Conservation (phyloP, 2,113 vertebrate species). For the Myocastor coypus region DNA sequence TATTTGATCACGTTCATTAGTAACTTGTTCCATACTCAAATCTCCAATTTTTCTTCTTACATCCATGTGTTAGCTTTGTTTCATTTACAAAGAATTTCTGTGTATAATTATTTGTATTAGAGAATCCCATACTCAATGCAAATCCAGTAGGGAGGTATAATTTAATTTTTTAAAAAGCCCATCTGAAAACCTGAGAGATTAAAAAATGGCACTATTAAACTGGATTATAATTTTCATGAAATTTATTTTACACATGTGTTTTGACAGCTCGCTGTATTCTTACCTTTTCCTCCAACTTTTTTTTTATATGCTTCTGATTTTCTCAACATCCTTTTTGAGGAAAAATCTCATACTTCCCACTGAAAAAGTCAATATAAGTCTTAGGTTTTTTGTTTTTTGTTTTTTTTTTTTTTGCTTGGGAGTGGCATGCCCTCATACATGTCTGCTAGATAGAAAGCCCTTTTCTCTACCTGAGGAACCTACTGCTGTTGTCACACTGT, state of each 20-base stretch:
- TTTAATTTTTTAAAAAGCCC: conserved; percentile 42
- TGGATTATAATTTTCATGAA: background rate
- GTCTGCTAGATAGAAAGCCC: background rate
- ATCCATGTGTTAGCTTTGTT: conserved; percentile 24
- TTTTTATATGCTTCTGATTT: background rate
- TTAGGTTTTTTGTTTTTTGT: background rate
- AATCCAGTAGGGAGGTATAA: background rate
- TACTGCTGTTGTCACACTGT: accelerated
- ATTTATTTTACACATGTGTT: background rate
- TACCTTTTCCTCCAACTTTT: background rate
- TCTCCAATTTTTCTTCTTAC: background rate
- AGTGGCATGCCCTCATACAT: background rate
- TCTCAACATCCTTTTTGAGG: conserved; percentile 9
- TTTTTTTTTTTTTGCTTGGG: background rate
- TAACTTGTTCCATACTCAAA: background rate
- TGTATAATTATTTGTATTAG: background rate
- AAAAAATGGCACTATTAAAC: background rate
- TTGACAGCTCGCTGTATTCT: background rate
- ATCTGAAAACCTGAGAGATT: conserved; percentile 13
- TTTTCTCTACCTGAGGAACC: background rate
- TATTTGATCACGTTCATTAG: background rate
- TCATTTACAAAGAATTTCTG: background rate
- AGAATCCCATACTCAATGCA: conserved; percentile 8
- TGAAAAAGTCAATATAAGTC: background rate
- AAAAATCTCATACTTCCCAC: background rate